Percentiles rank a stretch among this genome's conserved stretches.
Conservation (phyloP, 2,888 invertebrate species). For the Petrolisthes manimaculis region DNA sequence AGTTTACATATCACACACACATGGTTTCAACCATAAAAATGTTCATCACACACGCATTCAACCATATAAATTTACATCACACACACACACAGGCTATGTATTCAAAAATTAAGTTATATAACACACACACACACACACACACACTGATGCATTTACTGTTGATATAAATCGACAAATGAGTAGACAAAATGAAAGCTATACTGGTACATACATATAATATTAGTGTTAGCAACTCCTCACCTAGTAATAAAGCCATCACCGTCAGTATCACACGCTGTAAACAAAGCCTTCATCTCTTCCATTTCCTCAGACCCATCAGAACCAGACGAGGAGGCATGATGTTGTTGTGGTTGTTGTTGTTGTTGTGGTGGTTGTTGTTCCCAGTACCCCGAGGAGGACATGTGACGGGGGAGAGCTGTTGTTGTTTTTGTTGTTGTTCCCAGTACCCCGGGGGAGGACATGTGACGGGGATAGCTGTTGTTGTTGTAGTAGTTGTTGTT, state of each 20-base stretch:
- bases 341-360: slow-evolving; percentile 9
- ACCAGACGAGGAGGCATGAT: slow-evolving; percentile 22
- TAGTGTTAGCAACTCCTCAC: slow-evolving; percentile 18
- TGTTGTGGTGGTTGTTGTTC: slow-evolving; percentile 19
- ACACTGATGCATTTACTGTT: too few species aligned
- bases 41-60: too few species aligned
- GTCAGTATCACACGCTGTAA: slow-evolving; percentile 45
- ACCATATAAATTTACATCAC: too few species aligned
- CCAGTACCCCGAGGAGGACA: slow-evolving; percentile 44
- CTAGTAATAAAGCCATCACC: slow-evolving; percentile 50
- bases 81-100: too few species aligned
- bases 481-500: too few species aligned
- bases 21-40: too few species aligned
- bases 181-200: background rate
- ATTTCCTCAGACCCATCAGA: slow-evolving; percentile 41
- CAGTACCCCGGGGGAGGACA: too few species aligned
- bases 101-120: too few species aligned
- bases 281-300: slow-evolving; percentile 43
- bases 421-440: slow-evolving; percentile 32
- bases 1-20: too few species aligned
- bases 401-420: slow-evolving; percentile 39
- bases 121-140: too few species aligned
- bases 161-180: background rate
- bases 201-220: background rate
- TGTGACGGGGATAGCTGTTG: too few species aligned